A percentile compares a stretch with the other conserved stretches of the same genome.
Conservation (phyloP, 2,113 vertebrate species). For the Rhombomys opimus region DNA sequence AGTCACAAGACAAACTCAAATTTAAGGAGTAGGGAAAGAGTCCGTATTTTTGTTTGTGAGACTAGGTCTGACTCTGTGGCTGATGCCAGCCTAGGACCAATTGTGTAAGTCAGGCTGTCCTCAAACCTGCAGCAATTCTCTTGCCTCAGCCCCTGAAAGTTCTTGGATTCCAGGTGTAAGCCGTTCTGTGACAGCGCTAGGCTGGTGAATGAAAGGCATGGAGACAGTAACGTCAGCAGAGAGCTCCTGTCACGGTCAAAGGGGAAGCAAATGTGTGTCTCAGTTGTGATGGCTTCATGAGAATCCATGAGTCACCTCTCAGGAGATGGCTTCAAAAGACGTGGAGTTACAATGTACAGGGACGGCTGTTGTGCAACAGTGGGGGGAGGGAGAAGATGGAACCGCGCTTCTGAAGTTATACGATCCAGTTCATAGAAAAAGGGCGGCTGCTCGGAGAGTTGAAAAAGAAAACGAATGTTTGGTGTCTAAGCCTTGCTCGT, state of each 20-base stretch:
- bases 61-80: not conserved
- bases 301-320: not conserved
- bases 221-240: rapidly evolving
- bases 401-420: not conserved
- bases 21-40: not conserved
- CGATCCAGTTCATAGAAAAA: not conserved
- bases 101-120: too few species aligned
- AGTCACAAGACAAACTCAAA: not conserved
- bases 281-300: not conserved
- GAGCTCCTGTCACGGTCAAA: not conserved
- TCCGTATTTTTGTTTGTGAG: not conserved
- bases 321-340: not conserved
- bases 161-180: not conserved
- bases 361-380: not conserved
- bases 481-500: not conserved
- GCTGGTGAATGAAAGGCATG: not conserved
- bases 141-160: not conserved
- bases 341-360: not conserved
- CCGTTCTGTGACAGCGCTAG: not conserved
- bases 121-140: not conserved
- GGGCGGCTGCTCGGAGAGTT: not conserved
- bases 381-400: not conserved
- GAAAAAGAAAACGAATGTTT: not conserved
- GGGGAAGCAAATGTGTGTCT: not conserved
- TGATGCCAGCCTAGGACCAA: not conserved